Evolutionary conservation across 23 tunicate species (phyloP).

Genomic region (Phallusia fumigata): DNA sequence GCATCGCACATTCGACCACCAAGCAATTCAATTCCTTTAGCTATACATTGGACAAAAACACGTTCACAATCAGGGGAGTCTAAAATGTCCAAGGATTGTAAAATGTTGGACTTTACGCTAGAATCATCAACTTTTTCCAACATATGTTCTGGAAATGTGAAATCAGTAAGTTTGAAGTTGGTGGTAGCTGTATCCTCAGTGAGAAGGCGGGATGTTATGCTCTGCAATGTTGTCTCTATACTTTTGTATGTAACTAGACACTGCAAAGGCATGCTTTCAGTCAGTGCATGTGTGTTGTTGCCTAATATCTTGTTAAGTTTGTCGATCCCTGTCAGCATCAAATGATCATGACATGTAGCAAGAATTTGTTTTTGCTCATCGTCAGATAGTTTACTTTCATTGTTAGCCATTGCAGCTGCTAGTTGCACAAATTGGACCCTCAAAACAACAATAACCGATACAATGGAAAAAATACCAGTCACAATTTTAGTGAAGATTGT

Average conservation of each 20-base stretch:
- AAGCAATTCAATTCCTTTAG: constrained; percentile 23
- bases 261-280: constrained; percentile 71
- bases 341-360: constrained; percentile 36
- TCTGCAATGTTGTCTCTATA: constrained; percentile 28
- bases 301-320: constrained; percentile 15
- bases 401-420: constrained; percentile 29
- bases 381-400: constrained; percentile 9
- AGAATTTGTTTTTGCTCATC: constrained; percentile 43
- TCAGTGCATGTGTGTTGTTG: constrained; percentile 14
- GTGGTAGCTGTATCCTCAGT: neutral
- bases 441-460: constrained; percentile 22
- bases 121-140: constrained; percentile 12
- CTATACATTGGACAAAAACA: constrained; percentile 43
- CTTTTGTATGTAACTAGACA: constrained; percentile 21
- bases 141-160: constrained; percentile 16
- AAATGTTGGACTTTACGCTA: neutral
- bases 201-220: constrained; percentile 19
- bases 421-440: constrained; percentile 62
- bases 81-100: constrained; percentile 50
- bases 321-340: constrained; percentile 23
- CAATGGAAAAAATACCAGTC: constrained; percentile 36
- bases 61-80: constrained; percentile 53
- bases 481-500: constrained; percentile 38
- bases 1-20: constrained; percentile 18
- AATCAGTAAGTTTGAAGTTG: constrained; percentile 18